Conservation (phyloP, 2,113 vertebrate genomes). For the Chlorocebus sabaeus region DNA sequence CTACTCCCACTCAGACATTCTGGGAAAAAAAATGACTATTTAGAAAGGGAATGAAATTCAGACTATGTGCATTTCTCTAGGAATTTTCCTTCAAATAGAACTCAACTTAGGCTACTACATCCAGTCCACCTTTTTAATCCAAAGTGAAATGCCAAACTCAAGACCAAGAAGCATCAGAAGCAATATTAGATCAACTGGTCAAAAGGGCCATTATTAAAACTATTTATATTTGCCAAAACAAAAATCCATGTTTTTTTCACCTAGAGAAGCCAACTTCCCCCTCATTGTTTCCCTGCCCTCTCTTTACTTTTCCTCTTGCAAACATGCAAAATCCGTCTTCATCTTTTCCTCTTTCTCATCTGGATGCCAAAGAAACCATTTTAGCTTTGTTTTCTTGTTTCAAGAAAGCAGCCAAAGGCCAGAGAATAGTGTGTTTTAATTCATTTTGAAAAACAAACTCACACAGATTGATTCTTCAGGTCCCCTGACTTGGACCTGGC, state of each 20-base stretch:
- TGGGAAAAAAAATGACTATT: not conserved
- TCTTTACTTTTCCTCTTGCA: not conserved
- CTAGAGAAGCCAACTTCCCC: not conserved
- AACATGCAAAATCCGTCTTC: not conserved
- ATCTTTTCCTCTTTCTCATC: not conserved
- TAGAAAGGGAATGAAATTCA: not conserved
- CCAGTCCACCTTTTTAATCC: not conserved
- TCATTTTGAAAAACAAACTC: constrained; percentile 79
- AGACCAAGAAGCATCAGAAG: not conserved
- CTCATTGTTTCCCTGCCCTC: not conserved
- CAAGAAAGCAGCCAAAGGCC: constrained; percentile 61
- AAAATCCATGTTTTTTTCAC: not conserved
- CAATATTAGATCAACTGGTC: not conserved
- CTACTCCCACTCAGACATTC: not conserved
- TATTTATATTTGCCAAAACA: not conserved
- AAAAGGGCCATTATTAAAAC: not conserved
- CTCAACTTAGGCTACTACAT: not conserved
- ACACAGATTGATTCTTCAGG: constrained; percentile 78
- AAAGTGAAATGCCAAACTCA: not conserved
- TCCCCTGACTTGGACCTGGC: constrained; percentile 61
- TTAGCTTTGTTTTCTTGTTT: constrained; percentile 11
- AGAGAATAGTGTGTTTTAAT: constrained; percentile 79
- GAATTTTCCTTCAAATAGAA: constrained; percentile 14
- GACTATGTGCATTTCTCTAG: not conserved
- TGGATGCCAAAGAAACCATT: not conserved